These are phyloP conservation scores for Blastomussa wellsi DNA, from an alignment of 92 coral and sea anemone species.

Conservation along the genomic window DNA sequence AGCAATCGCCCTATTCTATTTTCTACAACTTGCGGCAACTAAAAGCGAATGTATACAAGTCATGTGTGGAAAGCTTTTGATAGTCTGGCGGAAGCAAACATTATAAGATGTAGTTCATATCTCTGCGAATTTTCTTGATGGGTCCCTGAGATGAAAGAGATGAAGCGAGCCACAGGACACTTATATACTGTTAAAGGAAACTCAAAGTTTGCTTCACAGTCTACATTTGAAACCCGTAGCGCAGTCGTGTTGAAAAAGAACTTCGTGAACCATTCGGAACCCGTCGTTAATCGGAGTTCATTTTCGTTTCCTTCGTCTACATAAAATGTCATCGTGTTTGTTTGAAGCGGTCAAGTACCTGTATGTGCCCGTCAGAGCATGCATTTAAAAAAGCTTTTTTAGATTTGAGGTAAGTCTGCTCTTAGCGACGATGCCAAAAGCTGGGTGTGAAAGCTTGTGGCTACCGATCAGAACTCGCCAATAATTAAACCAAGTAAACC, in stretches of 20 bases:
- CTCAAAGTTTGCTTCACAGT: not conserved
- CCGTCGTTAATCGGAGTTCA: not conserved
- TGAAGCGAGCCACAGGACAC: not conserved
- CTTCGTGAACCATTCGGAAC: not conserved
- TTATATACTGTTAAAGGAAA: not conserved
- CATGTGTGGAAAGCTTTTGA: no score
- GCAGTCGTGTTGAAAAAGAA: not conserved
- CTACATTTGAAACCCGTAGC: not conserved
- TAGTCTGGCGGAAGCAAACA: no score
- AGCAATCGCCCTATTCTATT: not conserved
- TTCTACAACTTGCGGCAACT: not conserved
- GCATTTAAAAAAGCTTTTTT: not conserved
- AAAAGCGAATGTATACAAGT: not conserved
- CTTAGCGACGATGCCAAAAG: not conserved
- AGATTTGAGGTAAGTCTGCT: not conserved
- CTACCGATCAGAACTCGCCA: conserved; percentile 3
- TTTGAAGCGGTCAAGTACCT: not conserved
- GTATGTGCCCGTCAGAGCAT: not conserved
- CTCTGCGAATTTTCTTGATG: not conserved
- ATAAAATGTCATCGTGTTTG: not conserved
- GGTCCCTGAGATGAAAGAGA: not conserved
- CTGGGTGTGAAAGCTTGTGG: conserved; percentile 1
- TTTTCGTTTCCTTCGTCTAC: not conserved
- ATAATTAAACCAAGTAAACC: conserved; percentile 1
- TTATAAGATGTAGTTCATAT: not conserved